Conservation (phyloP, 2,888 invertebrate species). For the Leptinotarsa haldemani region DNA sequence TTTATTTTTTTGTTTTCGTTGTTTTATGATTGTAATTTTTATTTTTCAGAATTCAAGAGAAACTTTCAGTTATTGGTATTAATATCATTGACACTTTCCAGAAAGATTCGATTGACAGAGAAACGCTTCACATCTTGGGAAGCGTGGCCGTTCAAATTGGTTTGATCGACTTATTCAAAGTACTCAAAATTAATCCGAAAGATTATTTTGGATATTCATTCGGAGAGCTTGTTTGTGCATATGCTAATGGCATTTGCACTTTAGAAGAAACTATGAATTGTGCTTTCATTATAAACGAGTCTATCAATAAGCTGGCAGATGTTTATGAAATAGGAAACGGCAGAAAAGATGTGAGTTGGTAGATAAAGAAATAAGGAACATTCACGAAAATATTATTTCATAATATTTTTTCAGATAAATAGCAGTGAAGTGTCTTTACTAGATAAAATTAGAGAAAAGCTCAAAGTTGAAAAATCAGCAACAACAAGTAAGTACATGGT, state of each 20-base stretch:
- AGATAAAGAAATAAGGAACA: background rate
- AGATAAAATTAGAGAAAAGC: background rate
- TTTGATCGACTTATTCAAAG: constrained; percentile 66
- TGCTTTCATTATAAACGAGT: constrained; percentile 66
- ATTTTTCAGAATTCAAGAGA: constrained; percentile 47
- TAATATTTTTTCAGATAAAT: background rate
- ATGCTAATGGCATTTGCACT: constrained; percentile 88
- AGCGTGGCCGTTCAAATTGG: constrained; percentile 70
- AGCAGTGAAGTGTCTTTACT: background rate
- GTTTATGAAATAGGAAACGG: constrained; percentile 12
- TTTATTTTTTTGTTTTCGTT: too few species aligned
- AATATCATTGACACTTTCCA: constrained; percentile 39
- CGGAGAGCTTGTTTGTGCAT: constrained; percentile 91
- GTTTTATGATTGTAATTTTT: too few species aligned
- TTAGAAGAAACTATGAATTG: constrained; percentile 83
- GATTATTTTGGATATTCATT: constrained; percentile 77
- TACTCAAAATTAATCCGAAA: constrained; percentile 62
- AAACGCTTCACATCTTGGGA: constrained; percentile 38
- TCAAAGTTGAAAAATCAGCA: constrained; percentile 2
- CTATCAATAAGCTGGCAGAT: constrained; percentile 26
- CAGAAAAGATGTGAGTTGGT: constrained; percentile 20
- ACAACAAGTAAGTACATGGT: background rate
- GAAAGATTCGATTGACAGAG: background rate
- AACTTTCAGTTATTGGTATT: constrained; percentile 38
- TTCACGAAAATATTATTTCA: background rate